Percentiles rank a stretch among this genome's conserved stretches.
Conservation (phyloP, 1,140 invertebrate genomes). For the Pogonomyrmex barbatus region DNA sequence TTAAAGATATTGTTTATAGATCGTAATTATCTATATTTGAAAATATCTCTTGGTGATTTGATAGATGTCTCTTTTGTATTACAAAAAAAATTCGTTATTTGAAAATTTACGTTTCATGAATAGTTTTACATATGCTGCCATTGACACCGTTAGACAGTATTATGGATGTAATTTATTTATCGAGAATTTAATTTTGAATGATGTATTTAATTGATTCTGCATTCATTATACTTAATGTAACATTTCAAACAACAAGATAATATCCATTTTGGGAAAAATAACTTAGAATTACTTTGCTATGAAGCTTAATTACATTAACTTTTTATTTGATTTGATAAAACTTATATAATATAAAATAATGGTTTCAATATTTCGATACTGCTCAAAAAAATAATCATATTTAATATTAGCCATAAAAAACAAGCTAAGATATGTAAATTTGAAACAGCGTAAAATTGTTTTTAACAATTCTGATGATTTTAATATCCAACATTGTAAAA, state of each 20-base stretch:
- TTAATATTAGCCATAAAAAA: not conserved
- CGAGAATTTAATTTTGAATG: not conserved
- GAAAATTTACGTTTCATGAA: not conserved
- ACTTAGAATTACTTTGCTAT: too few species aligned
- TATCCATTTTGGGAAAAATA: too few species aligned
- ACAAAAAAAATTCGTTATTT: not conserved
- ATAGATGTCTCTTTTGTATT: not conserved
- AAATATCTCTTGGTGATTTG: not conserved
- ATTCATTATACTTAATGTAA: not conserved
- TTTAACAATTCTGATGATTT: not conserved
- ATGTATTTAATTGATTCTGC: not conserved
- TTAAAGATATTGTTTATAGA: not conserved
- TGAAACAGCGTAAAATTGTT: conserved; percentile 4
- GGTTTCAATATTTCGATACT: not conserved
- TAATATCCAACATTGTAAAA: conserved; percentile 23
- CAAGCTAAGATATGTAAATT: conserved; percentile 1
- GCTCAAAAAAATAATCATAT: not conserved
- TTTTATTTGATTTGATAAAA: not conserved
- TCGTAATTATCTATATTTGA: not conserved
- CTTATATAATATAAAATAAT: not conserved
- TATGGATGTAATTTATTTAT: too few species aligned
- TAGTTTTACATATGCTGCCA: not conserved
- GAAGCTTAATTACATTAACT: too few species aligned
- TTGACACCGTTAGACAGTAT: not conserved
- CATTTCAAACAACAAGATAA: too few species aligned